Evolutionary conservation across 2,888 invertebrate species (phyloP).

Genomic region (Actias luna): DNA sequence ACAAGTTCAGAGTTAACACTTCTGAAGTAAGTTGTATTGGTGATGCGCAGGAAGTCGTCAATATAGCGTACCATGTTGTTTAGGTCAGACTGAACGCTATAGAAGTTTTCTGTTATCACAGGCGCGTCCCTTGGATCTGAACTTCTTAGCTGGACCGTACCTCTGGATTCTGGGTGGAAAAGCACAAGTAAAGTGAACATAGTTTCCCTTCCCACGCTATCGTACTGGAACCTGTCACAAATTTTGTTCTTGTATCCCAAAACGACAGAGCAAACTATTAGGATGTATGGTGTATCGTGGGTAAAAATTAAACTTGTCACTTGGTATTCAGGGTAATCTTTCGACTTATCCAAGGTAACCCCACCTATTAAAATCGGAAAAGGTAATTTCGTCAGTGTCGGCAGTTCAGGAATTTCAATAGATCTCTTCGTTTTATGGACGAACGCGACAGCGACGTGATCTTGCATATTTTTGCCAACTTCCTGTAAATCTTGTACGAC

Average conservation of each 20-base stretch:
- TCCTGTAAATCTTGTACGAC: constrained; percentile 55
- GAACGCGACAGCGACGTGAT: constrained; percentile 56
- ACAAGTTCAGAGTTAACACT: constrained; percentile 21
- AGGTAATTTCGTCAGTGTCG: constrained; percentile 41
- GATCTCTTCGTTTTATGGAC: constrained; percentile 35
- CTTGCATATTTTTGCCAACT: constrained; percentile 70
- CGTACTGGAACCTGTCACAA: neutral
- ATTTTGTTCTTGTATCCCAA: constrained; percentile 24
- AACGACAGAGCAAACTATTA: constrained; percentile 29
- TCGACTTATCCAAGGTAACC: neutral
- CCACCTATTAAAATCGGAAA: constrained; percentile 33
- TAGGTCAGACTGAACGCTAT: neutral
- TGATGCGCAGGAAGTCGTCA: constrained; percentile 28
- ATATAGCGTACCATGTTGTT: constrained; percentile 33
- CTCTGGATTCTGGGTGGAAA: constrained; percentile 2
- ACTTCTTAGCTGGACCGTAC: constrained; percentile 6
- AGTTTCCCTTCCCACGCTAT: constrained; percentile 8
- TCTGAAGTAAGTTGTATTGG: constrained; percentile 23
- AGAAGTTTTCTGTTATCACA: neutral
- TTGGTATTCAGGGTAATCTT: constrained; percentile 67
- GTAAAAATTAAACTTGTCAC: constrained; percentile 28
- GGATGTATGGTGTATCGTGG: constrained; percentile 22
- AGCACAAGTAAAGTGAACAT: neutral
- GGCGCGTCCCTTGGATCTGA: constrained; percentile 4
- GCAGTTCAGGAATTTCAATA: constrained; percentile 41